Evolutionary conservation across 2,888 invertebrate genomes (phyloP), one percentile per base, ranked within the genome.

Genomic region (Xestobium rufovillosum): DNA sequence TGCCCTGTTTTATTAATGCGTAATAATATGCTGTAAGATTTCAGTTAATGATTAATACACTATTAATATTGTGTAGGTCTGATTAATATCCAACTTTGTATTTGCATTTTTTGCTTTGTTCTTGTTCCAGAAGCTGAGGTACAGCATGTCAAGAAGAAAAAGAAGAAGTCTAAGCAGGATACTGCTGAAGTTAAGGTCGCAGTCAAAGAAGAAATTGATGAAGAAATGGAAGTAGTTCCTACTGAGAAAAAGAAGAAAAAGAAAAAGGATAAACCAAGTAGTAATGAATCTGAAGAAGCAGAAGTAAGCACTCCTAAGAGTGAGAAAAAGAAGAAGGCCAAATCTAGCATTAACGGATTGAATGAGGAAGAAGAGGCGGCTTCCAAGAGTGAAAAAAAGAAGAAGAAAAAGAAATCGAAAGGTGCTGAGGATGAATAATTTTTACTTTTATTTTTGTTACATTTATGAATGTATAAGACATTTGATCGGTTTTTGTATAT

Each of bases 201-300:
- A n/a, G n/a, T n/a, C 42, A 38, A 36, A 36, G 23, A 25, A 31
- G 9, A 38, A 43, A 13, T 19, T 34, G 2, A n/a, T n/a, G n/a
- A n/a, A n/a, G n/a, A n/a, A n/a, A n/a, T n/a, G n/a, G 50, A 48
- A 34, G 38, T 34, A 27, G 8, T 23, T 14, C 26, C 43, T 4
- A 44, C 43, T 13, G 45, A 48, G 43, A 71, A 71, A 53, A 73
- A 71, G 55, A 64, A 66, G 42, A 60, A 63, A 44, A 43, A 47
- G 26, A 57, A 59, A 43, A 47, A 49, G 47, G 29, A 41, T 40
- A 19, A 32, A 36, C 26, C 47, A 43, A 35, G 50, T 52, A 43
- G 51, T 47, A 32, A 53, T 49, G 47, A 47, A 40, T 47, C 53
- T 44, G 48, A 50, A 35, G 36, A 43, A 27, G 46, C 31, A 9